Conservation (phyloP, 2,113 vertebrate species). For the Ginglymostoma cirratum region DNA sequence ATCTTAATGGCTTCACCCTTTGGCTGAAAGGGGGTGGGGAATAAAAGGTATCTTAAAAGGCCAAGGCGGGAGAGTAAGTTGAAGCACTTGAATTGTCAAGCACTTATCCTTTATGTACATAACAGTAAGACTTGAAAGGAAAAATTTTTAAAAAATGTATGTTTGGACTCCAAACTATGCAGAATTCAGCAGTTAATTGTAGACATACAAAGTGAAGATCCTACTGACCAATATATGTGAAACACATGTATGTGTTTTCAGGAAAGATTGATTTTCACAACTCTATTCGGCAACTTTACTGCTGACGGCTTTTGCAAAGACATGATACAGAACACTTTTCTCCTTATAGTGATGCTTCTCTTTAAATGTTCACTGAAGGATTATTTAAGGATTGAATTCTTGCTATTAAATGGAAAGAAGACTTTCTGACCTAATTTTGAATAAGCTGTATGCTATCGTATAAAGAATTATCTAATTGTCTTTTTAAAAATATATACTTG, state of each 20-base stretch:
- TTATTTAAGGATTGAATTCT: background rate
- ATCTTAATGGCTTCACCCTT: slow-evolving; percentile 29
- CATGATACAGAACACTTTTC: background rate
- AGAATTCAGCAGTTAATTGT: background rate
- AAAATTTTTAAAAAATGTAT: background rate
- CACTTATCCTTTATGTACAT: slow-evolving; percentile 11
- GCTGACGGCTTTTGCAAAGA: background rate
- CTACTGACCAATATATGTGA: background rate
- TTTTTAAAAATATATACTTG: background rate
- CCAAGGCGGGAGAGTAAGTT: background rate
- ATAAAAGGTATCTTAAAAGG: slow-evolving; percentile 31
- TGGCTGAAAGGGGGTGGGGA: slow-evolving; percentile 15
- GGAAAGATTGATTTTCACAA: background rate
- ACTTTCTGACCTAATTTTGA: background rate
- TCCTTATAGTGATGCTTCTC: background rate
- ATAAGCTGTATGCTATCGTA: background rate
- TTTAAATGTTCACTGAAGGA: slow-evolving; percentile 1
- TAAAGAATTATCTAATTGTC: background rate
- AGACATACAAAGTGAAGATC: background rate
- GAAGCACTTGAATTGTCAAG: slow-evolving; percentile 21
- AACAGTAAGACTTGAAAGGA: background rate
- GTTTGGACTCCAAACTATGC: slow-evolving; percentile 12
- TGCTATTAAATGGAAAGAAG: background rate
- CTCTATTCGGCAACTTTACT: background rate
- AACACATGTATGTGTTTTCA: slow-evolving; percentile 10